These are phyloP conservation scores for Bombyx mori DNA, from an alignment of 1,140 invertebrate genomes.

Conservation along the genomic window DNA sequence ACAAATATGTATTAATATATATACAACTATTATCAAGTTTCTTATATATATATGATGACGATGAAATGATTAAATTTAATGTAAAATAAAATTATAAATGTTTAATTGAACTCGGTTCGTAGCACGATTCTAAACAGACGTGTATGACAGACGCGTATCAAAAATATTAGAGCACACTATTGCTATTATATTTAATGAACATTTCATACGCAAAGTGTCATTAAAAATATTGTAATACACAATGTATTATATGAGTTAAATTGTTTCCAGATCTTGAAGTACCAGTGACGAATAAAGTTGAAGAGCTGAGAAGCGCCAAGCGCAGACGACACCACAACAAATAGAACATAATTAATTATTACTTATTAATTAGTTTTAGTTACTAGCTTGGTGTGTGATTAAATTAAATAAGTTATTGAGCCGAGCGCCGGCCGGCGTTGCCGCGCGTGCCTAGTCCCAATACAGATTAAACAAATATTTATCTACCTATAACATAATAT, in stretches of 20 bases:
- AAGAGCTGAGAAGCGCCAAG: conserved; percentile 37
- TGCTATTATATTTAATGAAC: too few species aligned
- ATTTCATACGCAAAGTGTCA: too few species aligned
- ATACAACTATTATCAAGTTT: too few species aligned
- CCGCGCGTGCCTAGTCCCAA: conserved; percentile 63
- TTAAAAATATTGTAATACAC: too few species aligned
- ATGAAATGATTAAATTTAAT: too few species aligned
- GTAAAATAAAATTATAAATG: too few species aligned
- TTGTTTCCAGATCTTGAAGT: conserved; percentile 54
- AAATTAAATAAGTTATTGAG: conserved; percentile 64
- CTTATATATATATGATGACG: too few species aligned
- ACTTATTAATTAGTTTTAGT: conserved; percentile 63
- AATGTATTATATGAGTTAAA: background rate
- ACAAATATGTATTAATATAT: too few species aligned
- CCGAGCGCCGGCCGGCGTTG: conserved; percentile 42
- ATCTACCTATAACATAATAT: conserved; percentile 55
- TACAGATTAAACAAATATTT: conserved; percentile 62
- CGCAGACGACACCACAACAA: conserved; percentile 38
- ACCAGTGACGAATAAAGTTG: conserved; percentile 32
- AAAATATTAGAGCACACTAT: too few species aligned
- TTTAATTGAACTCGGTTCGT: too few species aligned
- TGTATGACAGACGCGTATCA: too few species aligned
- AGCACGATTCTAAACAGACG: too few species aligned
- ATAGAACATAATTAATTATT: conserved; percentile 50
- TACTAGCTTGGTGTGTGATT: conserved; percentile 66